A percentile compares a stretch with the other conserved stretches of the same genome.
Evolutionary conservation across 2,888 invertebrate genomes (phyloP).

Genomic region (Cheilosia grossa): DNA sequence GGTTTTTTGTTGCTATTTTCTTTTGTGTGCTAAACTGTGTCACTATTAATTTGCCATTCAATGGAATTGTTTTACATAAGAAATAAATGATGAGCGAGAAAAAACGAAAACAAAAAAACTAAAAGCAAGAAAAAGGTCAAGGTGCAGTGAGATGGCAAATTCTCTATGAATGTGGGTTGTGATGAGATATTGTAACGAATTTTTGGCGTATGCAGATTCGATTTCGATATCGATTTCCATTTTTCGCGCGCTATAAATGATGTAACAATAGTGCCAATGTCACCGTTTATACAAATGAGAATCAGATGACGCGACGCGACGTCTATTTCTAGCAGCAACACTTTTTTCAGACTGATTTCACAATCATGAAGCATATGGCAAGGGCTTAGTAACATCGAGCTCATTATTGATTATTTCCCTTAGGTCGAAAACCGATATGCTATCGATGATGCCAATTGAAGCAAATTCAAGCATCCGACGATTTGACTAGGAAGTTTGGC

Average conservation of each 20-base stretch:
- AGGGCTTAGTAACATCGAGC: too few species aligned
- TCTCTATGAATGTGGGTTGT: constrained; percentile 27
- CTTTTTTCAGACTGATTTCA: neutral
- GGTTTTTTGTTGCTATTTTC: constrained; percentile 3
- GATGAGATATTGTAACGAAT: constrained; percentile 19
- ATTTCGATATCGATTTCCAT: constrained; percentile 33
- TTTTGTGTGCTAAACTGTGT: constrained; percentile 43
- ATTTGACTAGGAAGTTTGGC: too few species aligned
- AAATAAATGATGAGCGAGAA: constrained; percentile 6
- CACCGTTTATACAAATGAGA: constrained; percentile 45
- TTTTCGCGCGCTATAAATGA: constrained; percentile 33
- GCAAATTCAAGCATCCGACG: too few species aligned
- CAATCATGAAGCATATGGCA: neutral
- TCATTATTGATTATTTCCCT: too few species aligned
- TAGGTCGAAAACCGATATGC: too few species aligned
- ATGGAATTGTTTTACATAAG: constrained; percentile 53
- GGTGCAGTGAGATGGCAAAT: constrained; percentile 55
- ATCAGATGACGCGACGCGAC: constrained; percentile 13
- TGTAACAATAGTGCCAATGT: constrained; percentile 59
- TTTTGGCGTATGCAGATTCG: constrained; percentile 37
- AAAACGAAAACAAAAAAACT: neutral
- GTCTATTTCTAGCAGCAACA: neutral
- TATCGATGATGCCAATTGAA: too few species aligned
- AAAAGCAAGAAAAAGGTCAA: constrained; percentile 61
- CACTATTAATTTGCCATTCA: constrained; percentile 60